A percentile compares a stretch with the other conserved stretches of the same genome.
phyloP scores from a whole-genome alignment of 1,140 invertebrate genomes.

The Cardiocondyla obscurior region DNA sequence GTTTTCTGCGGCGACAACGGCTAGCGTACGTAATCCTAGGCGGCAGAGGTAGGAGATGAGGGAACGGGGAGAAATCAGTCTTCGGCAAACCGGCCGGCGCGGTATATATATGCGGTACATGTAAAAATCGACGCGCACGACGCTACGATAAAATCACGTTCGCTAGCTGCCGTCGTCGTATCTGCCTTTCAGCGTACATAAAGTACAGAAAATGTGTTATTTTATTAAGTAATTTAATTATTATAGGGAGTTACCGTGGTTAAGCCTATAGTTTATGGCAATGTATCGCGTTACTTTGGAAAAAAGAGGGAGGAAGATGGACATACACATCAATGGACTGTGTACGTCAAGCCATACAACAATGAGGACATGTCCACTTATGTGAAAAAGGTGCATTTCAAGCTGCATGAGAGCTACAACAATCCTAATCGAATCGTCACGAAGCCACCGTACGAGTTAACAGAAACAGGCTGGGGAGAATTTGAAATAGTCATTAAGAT shows the following conservation, averaged over 20 bases:
- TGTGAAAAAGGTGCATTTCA: slow-evolving; percentile 98
- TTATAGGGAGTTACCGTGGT: slow-evolving; percentile 94
- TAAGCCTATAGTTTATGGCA: slow-evolving; percentile 99
- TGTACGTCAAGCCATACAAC: slow-evolving; percentile 97
- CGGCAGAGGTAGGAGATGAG: too few species aligned
- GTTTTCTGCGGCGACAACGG: too few species aligned
- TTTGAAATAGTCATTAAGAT: slow-evolving; percentile 99
- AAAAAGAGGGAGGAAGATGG: slow-evolving; percentile 99
- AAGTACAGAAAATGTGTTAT: too few species aligned
- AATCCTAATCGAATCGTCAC: slow-evolving; percentile 96
- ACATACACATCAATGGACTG: slow-evolving; percentile 99
- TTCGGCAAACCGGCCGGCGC: too few species aligned
- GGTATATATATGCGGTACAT: too few species aligned
- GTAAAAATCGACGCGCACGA: slow-evolving; percentile 18
- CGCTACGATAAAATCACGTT: too few species aligned
- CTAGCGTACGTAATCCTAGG: too few species aligned
- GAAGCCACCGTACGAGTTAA: slow-evolving; percentile 98
- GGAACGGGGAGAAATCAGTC: too few species aligned
- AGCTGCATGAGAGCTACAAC: slow-evolving; percentile 98
- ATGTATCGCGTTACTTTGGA: slow-evolving; percentile 97
- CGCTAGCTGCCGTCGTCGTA: too few species aligned
- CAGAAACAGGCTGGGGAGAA: slow-evolving; percentile 99
- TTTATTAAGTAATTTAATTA: background rate
- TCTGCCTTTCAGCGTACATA: too few species aligned
- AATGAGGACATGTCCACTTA: slow-evolving; percentile 98